Evolutionary conservation across 2,888 invertebrate genomes (phyloP).

Genomic region (Catocala sponsa): DNA sequence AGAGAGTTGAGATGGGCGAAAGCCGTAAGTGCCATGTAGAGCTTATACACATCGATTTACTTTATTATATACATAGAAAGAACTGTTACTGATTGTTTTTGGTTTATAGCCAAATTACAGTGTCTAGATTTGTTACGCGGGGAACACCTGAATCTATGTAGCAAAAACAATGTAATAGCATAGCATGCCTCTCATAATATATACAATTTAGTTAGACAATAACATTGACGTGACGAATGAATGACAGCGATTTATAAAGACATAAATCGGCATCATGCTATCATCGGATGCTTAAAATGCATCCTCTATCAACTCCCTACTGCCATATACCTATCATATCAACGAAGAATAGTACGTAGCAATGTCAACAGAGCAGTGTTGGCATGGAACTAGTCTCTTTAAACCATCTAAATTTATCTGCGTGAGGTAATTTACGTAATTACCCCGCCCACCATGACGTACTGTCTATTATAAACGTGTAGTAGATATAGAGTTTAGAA

Average conservation of each 20-base stretch:
- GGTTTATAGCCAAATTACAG: too few relatives aligned
- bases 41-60: too few relatives aligned
- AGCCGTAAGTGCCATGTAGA: too few relatives aligned
- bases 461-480: not conserved
- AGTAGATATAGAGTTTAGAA: not conserved
- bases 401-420: constrained; percentile 34
- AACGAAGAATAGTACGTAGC: not conserved
- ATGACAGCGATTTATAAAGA: constrained; percentile 23
- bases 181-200: too few relatives aligned
- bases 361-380: constrained; percentile 6
- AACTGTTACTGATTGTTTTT: too few relatives aligned
- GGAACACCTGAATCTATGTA: too few relatives aligned
- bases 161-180: too few relatives aligned
- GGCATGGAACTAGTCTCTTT: constrained; percentile 21
- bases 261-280: constrained; percentile 5
- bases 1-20: too few relatives aligned
- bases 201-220: too few relatives aligned
- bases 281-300: not conserved
- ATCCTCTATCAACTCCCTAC: not conserved
- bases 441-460: constrained; percentile 28
- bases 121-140: too few relatives aligned
- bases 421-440: constrained; percentile 37
- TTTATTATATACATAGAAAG: too few relatives aligned
- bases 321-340: too few relatives aligned
- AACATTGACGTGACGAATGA: constrained; percentile 15